Evolutionary conservation across 1,140 invertebrate species (phyloP).

Genomic region (roundworm (Caenorhabditis elegans)): DNA sequence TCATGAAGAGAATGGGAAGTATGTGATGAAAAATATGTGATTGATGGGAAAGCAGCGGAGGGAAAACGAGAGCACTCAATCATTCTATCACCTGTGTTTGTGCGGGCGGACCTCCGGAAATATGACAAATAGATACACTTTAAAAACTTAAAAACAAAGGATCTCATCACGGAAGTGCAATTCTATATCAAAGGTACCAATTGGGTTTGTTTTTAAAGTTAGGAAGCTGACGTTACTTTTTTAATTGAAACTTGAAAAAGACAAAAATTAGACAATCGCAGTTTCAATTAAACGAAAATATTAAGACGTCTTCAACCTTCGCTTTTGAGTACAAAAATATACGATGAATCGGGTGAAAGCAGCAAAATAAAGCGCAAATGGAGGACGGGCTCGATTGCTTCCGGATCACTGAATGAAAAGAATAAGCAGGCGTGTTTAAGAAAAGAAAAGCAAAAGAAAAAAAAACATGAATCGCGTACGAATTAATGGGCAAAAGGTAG

Average conservation of each 20-base stretch:
- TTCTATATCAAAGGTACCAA: too few relatives aligned
- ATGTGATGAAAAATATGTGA: constrained; percentile 10
- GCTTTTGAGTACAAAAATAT: too few relatives aligned
- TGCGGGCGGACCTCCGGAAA: background rate
- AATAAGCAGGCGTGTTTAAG: background rate
- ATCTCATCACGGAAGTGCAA: too few relatives aligned
- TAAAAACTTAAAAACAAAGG: background rate
- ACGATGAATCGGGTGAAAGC: background rate
- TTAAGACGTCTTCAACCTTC: too few relatives aligned
- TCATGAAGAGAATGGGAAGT: background rate
- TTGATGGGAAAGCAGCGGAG: background rate
- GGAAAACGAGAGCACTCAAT: background rate
- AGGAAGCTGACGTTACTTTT: too few relatives aligned
- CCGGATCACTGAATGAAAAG: constrained; percentile 8
- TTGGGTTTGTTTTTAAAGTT: too few relatives aligned
- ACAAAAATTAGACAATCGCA: too few relatives aligned
- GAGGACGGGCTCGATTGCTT: background rate
- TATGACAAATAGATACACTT: background rate
- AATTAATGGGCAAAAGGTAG: too few relatives aligned
- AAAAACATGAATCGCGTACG: too few relatives aligned
- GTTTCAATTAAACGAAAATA: too few relatives aligned
- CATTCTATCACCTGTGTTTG: constrained; percentile 28
- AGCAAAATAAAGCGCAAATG: background rate
- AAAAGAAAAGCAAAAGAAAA: background rate
- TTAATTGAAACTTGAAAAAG: too few relatives aligned